A percentile compares a stretch with the other conserved stretches of the same genome.
Evolutionary conservation across 2,888 invertebrate species (phyloP).

Genomic region (Pachydiplax longipennis): DNA sequence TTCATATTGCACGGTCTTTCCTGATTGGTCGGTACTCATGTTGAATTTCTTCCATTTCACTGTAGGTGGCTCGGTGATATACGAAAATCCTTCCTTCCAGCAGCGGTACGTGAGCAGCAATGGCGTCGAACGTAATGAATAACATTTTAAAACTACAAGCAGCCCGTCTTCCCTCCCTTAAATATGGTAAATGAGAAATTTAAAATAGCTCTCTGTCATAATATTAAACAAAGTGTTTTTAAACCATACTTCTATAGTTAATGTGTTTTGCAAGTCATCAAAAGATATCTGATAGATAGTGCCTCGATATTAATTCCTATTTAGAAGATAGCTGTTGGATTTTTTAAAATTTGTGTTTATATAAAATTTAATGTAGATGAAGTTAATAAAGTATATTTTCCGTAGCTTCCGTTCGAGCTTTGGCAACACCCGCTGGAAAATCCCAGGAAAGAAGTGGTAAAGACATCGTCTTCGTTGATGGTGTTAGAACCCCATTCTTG

Average conservation of each 20-base stretch:
- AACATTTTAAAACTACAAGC: not conserved
- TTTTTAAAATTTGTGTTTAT: no score
- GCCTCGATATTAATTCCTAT: not conserved
- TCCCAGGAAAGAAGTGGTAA: constrained; percentile 72
- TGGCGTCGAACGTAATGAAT: constrained; percentile 22
- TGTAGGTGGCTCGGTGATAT: not conserved
- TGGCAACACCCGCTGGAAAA: not conserved
- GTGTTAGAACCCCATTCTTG: constrained; percentile 94
- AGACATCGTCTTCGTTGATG: constrained; percentile 96
- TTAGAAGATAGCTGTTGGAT: not conserved
- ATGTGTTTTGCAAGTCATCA: not conserved
- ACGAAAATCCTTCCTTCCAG: not conserved
- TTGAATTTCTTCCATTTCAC: not conserved
- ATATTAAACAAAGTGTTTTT: not conserved
- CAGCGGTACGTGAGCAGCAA: not conserved
- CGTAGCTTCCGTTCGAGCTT: not conserved
- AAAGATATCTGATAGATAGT: not conserved
- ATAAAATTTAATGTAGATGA: not conserved
- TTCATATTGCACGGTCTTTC: not conserved
- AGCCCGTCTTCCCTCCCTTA: not conserved
- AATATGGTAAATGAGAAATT: not conserved
- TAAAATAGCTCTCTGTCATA: not conserved
- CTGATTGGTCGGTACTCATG: constrained; percentile 16
- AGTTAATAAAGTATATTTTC: not conserved
- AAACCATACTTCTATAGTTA: no score